Percentiles rank a stretch among this genome's conserved stretches.
These are phyloP conservation scores for Trogon melanurus DNA, from an alignment of 2,113 vertebrate genomes.

Conservation along the genomic window DNA sequence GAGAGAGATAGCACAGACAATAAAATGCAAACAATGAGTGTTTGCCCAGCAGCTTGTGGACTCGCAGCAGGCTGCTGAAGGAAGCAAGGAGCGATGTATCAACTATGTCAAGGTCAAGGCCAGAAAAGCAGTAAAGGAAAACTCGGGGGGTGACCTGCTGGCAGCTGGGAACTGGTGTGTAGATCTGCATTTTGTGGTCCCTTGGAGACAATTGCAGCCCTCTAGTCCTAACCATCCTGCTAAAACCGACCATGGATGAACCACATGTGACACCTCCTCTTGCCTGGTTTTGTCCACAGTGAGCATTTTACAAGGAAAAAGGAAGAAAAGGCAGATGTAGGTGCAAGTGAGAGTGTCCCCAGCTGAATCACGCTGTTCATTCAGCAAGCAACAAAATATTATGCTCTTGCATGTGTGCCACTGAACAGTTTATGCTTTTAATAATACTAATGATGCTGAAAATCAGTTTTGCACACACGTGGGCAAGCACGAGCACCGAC, in stretches of 20 bases:
- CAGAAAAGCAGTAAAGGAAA: neutral
- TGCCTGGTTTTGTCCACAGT: neutral
- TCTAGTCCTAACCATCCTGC: neutral
- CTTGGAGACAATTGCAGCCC: neutral
- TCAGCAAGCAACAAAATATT: neutral
- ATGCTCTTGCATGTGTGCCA: neutral
- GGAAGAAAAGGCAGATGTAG: neutral
- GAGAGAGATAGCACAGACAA: neutral
- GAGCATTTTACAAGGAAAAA: neutral
- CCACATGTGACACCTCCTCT: fast-evolving
- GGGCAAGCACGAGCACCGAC: neutral
- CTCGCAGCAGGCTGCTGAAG: neutral
- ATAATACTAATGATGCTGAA: neutral
- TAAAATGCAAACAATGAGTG: neutral
- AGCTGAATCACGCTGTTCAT: neutral
- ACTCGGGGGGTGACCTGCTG: neutral
- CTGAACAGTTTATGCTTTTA: neutral
- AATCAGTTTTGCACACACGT: neutral
- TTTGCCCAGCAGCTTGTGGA: neutral
- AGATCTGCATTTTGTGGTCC: neutral
- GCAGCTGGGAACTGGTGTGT: neutral
- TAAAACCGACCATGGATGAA: neutral
- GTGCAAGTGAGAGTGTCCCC: neutral
- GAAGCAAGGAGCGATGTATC: neutral
- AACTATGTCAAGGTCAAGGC: neutral